phyloP scores from a whole-genome alignment of 2,797 vertebrate species.

The Galagoides demidoff region DNA sequence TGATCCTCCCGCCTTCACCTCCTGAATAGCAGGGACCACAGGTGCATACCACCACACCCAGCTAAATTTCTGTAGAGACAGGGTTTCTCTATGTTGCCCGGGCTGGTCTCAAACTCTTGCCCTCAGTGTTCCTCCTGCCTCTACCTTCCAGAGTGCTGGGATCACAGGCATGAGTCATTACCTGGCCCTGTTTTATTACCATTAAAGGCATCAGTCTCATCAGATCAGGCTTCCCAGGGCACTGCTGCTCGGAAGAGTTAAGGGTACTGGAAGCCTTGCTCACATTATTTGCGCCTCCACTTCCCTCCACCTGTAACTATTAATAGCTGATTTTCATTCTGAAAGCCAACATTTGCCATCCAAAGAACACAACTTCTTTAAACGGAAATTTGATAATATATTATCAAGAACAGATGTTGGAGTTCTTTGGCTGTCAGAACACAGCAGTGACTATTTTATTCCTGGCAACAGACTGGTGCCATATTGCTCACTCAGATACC shows the following conservation, averaged over 20 bases:
- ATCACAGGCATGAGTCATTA: not conserved
- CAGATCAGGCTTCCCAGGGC: not conserved
- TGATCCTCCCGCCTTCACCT: not conserved
- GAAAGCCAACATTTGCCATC: not conserved
- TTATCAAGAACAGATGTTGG: not conserved
- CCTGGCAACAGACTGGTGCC: not conserved
- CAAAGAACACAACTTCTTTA: constrained; percentile 20
- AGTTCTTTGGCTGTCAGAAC: not conserved
- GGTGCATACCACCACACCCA: not conserved
- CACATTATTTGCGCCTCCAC: not conserved
- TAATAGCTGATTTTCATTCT: not conserved
- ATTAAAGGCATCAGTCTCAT: not conserved
- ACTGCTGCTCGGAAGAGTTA: not conserved
- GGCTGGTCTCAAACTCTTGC: not conserved
- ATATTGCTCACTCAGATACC: not conserved
- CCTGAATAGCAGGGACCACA: not conserved
- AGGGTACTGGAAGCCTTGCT: not conserved
- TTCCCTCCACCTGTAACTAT: not conserved
- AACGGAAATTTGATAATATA: not conserved
- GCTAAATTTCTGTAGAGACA: not conserved
- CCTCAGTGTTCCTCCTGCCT: not conserved
- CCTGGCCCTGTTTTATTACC: not conserved
- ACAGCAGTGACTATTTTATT: not conserved
- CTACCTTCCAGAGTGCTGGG: not conserved
- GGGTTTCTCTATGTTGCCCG: not conserved